phyloP scores from a whole-genome alignment of 2,888 invertebrate species.

The Pristionchus arcanus region DNA sequence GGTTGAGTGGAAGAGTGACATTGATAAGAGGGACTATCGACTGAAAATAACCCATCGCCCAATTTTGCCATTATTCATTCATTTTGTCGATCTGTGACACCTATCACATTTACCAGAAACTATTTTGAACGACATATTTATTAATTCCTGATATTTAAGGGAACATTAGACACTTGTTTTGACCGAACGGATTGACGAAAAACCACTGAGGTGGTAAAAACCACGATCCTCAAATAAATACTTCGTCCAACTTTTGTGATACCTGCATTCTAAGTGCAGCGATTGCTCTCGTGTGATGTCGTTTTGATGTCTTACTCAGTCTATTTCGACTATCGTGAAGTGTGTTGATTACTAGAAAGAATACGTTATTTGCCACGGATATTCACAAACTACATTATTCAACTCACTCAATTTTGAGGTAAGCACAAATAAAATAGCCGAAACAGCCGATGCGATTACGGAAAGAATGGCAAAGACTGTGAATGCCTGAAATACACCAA shows the following conservation, averaged over 20 bases:
- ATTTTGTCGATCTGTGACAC: not conserved
- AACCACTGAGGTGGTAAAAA: too few relatives aligned
- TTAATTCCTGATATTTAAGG: not conserved
- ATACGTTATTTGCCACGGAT: too few relatives aligned
- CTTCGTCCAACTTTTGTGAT: too few relatives aligned
- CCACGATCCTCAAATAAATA: too few relatives aligned
- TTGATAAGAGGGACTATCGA: not conserved
- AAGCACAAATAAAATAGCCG: slow-evolving; percentile 9
- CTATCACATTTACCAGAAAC: too few relatives aligned
- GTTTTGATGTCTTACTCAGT: not conserved
- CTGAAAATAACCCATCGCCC: not conserved
- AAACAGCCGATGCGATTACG: not conserved
- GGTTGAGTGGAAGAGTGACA: slow-evolving; percentile 39
- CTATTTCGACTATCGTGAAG: slow-evolving; percentile 8
- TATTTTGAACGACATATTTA: not conserved
- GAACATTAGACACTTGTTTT: too few relatives aligned
- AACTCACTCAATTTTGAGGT: slow-evolving; percentile 6
- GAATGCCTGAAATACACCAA: not conserved
- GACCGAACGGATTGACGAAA: too few relatives aligned
- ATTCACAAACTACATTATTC: not conserved
- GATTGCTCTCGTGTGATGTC: not conserved
- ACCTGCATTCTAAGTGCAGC: slow-evolving; percentile 18
- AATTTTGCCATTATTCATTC: not conserved
- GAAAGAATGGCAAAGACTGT: not conserved
- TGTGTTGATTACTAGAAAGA: not conserved